These are phyloP conservation scores for Spea multiplicata DNA, from an alignment of 2,113 vertebrate genomes.

Conservation along the genomic window DNA sequence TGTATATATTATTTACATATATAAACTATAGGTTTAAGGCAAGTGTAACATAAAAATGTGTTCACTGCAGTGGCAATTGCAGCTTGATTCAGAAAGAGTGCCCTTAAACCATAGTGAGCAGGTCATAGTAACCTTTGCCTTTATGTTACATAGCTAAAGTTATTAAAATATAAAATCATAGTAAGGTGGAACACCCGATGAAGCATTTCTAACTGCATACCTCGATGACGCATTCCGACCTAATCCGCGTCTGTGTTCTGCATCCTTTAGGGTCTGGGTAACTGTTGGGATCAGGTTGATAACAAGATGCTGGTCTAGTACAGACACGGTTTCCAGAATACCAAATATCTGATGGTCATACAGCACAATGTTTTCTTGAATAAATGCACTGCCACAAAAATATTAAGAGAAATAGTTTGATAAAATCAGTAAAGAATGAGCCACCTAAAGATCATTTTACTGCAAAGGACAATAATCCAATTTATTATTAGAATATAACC, in stretches of 20 bases:
- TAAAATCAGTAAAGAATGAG: no score
- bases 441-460: no score
- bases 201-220: slow-evolving; percentile 60
- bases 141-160: slow-evolving; percentile 21
- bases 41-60: not conserved
- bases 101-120: not conserved
- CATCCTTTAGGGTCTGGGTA: slow-evolving; percentile 78
- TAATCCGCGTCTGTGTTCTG: slow-evolving; percentile 84
- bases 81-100: not conserved
- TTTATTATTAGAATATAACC: no score
- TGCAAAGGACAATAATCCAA: no score
- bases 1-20: no score
- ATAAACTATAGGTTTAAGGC: not conserved
- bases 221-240: slow-evolving; percentile 83
- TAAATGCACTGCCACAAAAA: slow-evolving; percentile 73
- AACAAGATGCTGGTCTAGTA: slow-evolving; percentile 72
- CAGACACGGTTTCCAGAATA: slow-evolving; percentile 77
- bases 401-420: no score
- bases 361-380: slow-evolving; percentile 76
- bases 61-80: not conserved
- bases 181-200: slow-evolving; percentile 8
- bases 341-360: slow-evolving; percentile 82
- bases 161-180: not conserved
- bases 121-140: slow-evolving; percentile 31
- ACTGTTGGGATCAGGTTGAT: slow-evolving; percentile 77